Evolutionary conservation across 2,113 vertebrate species (phyloP).

Genomic region (Urocitellus parryii): DNA sequence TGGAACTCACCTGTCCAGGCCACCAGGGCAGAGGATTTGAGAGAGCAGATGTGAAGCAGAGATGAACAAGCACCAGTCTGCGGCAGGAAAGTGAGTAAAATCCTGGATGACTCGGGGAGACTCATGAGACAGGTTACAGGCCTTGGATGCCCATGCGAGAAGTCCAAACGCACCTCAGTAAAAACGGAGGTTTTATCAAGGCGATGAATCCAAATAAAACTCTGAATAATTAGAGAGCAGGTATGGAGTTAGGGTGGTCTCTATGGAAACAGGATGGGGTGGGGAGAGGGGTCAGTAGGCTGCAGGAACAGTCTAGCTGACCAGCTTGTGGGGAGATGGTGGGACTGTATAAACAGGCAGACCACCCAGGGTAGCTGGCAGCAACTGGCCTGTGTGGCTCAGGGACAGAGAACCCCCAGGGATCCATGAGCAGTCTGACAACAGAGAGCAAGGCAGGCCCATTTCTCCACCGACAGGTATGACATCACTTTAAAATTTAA

Average conservation of each 20-base stretch:
- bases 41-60: too few relatives aligned
- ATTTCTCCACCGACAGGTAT: fast-evolving
- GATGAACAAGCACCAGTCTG: neutral
- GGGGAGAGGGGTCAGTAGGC: fast-evolving
- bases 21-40: neutral
- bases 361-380: fast-evolving
- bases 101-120: neutral
- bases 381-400: fast-evolving
- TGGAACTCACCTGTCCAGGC: too few relatives aligned
- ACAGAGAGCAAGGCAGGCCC: fast-evolving
- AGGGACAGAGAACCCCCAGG: too few relatives aligned
- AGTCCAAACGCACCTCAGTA: too few relatives aligned
- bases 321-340: fast-evolving
- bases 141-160: neutral
- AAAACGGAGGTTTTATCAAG: neutral
- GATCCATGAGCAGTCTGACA: fast-evolving
- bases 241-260: too few relatives aligned
- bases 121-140: fast-evolving
- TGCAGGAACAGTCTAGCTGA: neutral
- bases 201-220: too few relatives aligned
- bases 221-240: neutral
- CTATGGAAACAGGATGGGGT: neutral
- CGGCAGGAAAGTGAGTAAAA: neutral
- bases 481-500: neutral
- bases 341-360: too few relatives aligned